These are phyloP conservation scores for Amorpha juglandis DNA, from an alignment of 2,888 invertebrate species.

Conservation along the genomic window DNA sequence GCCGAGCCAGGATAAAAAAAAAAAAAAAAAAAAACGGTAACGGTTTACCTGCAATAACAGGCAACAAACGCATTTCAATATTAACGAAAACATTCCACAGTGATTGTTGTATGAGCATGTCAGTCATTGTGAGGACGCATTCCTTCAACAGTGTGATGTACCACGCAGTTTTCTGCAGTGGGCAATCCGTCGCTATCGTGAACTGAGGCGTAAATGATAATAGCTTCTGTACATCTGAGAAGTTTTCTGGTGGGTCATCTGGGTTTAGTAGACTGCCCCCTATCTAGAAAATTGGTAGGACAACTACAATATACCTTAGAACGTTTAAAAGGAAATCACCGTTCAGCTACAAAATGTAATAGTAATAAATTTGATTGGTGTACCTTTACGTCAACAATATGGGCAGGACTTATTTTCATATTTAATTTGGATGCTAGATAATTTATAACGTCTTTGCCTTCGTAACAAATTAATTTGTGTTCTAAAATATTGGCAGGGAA, in stretches of 20 bases:
- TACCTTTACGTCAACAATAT: slow-evolving; percentile 53
- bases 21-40: neutral
- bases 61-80: slow-evolving; percentile 74
- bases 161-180: slow-evolving; percentile 63
- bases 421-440: slow-evolving; percentile 54
- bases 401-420: slow-evolving; percentile 45
- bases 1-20: neutral
- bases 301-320: neutral
- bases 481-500: slow-evolving; percentile 45
- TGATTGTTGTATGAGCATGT: slow-evolving; percentile 50
- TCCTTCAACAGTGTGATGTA: slow-evolving; percentile 55
- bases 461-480: slow-evolving; percentile 64
- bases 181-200: slow-evolving; percentile 61
- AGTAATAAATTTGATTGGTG: slow-evolving; percentile 16
- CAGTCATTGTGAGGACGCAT: slow-evolving; percentile 45
- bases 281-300: slow-evolving; percentile 49
- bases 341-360: no score
- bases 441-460: slow-evolving; percentile 64
- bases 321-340: slow-evolving; percentile 36
- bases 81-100: slow-evolving; percentile 71
- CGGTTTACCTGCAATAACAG: slow-evolving; percentile 74
- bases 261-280: slow-evolving; percentile 72
- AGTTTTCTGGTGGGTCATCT: slow-evolving; percentile 67
- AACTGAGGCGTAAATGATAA: slow-evolving; percentile 51
- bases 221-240: slow-evolving; percentile 61